A percentile compares a stretch with the other conserved stretches of the same genome.
Evolutionary conservation across 2,888 invertebrate species (phyloP).

Genomic region (Drosophila flavopinicola): DNA sequence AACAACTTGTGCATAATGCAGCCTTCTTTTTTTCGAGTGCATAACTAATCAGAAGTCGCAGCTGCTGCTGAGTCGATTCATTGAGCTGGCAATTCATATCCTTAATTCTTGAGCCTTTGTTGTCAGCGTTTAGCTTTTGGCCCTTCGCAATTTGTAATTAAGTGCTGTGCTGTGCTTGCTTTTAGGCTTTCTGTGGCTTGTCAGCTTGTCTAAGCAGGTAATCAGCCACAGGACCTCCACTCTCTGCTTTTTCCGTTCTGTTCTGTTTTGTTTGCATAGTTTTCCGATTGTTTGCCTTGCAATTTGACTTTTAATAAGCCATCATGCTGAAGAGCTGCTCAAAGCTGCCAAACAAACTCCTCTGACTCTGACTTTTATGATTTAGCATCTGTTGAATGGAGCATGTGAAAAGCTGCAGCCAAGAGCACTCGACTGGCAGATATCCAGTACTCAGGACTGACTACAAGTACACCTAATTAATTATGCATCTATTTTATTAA

Average conservation of each 20-base stretch:
- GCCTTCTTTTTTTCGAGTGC: conserved; percentile 12
- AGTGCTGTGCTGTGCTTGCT: conserved; percentile 38
- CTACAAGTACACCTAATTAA: background rate
- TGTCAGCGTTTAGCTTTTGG: conserved; percentile 18
- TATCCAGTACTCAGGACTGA: background rate
- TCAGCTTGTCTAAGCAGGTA: conserved; percentile 30
- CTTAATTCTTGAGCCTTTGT: conserved; percentile 25
- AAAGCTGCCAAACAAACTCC: conserved; percentile 1
- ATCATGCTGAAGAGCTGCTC: conserved; percentile 8
- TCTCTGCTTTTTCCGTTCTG: background rate
- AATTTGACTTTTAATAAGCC: conserved; percentile 41
- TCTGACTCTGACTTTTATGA: conserved; percentile 16
- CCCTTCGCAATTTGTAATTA: conserved; percentile 46
- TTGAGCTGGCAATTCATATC: conserved; percentile 46
- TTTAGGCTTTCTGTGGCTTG: conserved; percentile 17
- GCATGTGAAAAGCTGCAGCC: background rate
- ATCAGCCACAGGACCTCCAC: conserved; percentile 25
- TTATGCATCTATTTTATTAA: background rate
- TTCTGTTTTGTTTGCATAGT: conserved; percentile 22
- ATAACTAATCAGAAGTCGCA: conserved; percentile 44
- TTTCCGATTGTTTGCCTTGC: conserved; percentile 33
- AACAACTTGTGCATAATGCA: conserved; percentile 29
- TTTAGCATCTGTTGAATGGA: background rate
- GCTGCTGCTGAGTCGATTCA: conserved; percentile 19
- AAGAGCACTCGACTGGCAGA: background rate